Evolutionary conservation across 2,797 vertebrate genomes (phyloP), one percentile per base, ranked within the genome.

Genomic region (Apogon hyalosoma): DNA sequence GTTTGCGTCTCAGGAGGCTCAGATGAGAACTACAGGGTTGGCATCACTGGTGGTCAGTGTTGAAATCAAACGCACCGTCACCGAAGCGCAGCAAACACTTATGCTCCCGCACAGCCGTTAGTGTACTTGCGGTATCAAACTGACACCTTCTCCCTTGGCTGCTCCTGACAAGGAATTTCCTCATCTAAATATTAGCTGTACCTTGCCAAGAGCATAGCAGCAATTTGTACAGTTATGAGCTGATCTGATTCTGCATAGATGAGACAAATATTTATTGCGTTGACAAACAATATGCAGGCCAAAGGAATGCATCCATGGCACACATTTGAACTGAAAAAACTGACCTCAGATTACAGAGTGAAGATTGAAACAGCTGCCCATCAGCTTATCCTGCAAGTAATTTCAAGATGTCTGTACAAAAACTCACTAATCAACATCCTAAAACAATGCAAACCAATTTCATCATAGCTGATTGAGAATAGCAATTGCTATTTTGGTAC

Each of bases 71-170:
- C 73, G 85, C 90, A 80, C 86, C 59, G 65, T 71, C 88, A 88
- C 85, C 77, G 88, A 91, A 92, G 92, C 92, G 90, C 88, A 75
- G 89, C 87, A 48, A 92, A 88, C 85, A 56, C 92, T 91, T 92
- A 69, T 93, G 92, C 88, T 92, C 82, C 80, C 12, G 64, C 83
- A 59, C 89, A 90, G 89, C 89, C 86, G 90, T 92, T 93, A 91
- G 85, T 84, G 88, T 85, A 78, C 82, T 70, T 31, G 63, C 63
- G 79, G 72, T 74, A 84, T 92, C 90, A 90, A 88, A 91, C 85
- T 90, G 89, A 93, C 91, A 91, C 87, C 82, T 92, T 88, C 85
- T 92, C 90, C 92, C 91, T 88, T 82, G 92, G 90, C 90, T 92
- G 90, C 88, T 87, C 86, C 89, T 90, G 91, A 92, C 91, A 92